Percentiles rank a stretch among this genome's conserved stretches.
These are phyloP conservation scores for Cercopithecus hamlyni DNA, from an alignment of 2,797 vertebrate genomes.

Conservation along the genomic window DNA sequence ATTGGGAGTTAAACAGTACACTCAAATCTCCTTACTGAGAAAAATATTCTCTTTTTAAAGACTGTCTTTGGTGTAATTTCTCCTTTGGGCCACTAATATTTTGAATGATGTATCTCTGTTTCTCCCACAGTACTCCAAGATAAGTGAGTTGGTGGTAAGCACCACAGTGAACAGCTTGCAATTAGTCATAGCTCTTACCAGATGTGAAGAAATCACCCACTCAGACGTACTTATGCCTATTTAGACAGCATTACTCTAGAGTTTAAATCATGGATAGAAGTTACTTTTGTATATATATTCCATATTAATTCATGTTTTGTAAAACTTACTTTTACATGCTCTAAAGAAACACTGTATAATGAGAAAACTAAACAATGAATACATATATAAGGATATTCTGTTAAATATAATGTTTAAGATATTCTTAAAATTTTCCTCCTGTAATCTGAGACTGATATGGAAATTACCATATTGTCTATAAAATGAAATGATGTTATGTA, in stretches of 20 bases:
- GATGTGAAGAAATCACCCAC: constrained; percentile 47
- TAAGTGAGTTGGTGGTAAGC: constrained; percentile 31
- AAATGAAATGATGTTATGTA: background rate
- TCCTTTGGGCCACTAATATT: background rate
- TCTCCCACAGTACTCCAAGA: constrained; percentile 5
- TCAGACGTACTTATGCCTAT: background rate
- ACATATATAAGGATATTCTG: background rate
- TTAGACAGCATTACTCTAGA: background rate
- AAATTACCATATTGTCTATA: background rate
- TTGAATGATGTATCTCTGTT: constrained; percentile 17
- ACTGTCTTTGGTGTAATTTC: background rate
- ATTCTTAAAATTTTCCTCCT: background rate
- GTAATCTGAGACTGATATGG: background rate
- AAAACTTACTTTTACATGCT: background rate
- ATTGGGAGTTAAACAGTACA: background rate
- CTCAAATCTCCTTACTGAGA: background rate
- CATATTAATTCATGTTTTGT: background rate
- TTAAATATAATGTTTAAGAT: background rate
- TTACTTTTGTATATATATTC: background rate
- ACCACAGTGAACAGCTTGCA: constrained; percentile 36
- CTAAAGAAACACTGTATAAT: background rate
- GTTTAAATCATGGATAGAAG: background rate
- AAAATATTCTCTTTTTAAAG: background rate
- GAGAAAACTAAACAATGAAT: background rate
- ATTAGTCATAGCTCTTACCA: constrained; percentile 62